phyloP scores from a whole-genome alignment of 2,113 vertebrate genomes.

The Craseonycteris thonglongyai region DNA sequence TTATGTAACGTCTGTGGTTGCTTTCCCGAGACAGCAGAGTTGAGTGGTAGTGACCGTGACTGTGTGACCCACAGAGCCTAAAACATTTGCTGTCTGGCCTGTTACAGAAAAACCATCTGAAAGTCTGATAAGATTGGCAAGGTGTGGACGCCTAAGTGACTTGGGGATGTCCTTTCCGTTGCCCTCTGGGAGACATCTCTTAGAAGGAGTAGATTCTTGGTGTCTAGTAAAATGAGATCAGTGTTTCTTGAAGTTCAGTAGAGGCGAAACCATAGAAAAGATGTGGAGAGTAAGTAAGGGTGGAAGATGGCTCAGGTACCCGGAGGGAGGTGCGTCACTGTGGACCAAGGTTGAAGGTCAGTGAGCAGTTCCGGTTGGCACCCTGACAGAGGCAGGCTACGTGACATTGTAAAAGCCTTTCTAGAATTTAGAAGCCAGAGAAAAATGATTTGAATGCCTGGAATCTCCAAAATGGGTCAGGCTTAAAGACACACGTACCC shows the following conservation, averaged over 20 bases:
- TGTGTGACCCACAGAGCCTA: too few relatives aligned
- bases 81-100: neutral
- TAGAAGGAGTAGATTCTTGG: neutral
- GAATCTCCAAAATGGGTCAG: neutral
- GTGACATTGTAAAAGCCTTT: neutral
- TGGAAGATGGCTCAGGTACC: neutral
- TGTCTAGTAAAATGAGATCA: neutral
- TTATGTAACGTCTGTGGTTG: neutral
- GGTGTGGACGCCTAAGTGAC: neutral
- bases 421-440: neutral
- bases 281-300: too few relatives aligned
- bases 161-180: neutral
- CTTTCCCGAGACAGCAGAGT: fast-evolving
- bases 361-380: fast-evolving
- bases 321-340: fast-evolving
- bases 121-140: neutral
- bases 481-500: neutral
- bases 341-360: neutral
- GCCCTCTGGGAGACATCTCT: neutral
- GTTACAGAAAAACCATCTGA: neutral
- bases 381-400: neutral
- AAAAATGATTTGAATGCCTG: neutral
- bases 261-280: neutral
- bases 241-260: neutral
- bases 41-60: neutral